Conservation (phyloP, 2,113 vertebrate species). For the Neotragus moschatus region DNA sequence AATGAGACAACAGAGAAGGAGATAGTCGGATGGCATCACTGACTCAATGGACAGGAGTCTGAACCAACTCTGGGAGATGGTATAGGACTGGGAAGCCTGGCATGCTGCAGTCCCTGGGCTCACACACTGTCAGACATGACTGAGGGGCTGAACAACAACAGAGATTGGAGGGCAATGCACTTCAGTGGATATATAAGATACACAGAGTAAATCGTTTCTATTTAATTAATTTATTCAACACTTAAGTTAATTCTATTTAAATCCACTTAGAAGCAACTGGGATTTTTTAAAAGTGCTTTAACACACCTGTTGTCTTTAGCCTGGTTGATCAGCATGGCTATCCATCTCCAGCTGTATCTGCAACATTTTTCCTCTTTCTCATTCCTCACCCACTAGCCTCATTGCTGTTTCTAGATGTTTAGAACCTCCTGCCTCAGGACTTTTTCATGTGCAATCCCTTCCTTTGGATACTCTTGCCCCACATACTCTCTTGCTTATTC, state of each 20-base stretch:
- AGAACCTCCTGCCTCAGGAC: background rate
- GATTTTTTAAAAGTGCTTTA: background rate
- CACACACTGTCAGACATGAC: background rate
- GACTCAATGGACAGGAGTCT: background rate
- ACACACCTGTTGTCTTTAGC: background rate
- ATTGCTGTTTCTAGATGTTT: background rate
- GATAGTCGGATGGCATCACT: background rate
- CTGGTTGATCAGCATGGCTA: background rate
- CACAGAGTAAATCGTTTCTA: background rate
- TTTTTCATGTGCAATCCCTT: background rate
- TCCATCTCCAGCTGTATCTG: background rate
- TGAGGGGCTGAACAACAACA: background rate
- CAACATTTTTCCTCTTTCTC: background rate
- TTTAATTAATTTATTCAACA: background rate
- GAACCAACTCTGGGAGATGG: background rate
- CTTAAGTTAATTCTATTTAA: background rate
- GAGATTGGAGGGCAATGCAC: background rate
- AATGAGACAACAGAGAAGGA: background rate
- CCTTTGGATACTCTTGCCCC: background rate
- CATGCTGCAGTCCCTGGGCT: background rate
- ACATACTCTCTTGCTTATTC: background rate
- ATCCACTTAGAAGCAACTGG: background rate
- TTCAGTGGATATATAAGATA: background rate
- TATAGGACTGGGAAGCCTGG: background rate
- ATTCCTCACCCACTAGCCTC: background rate